These are phyloP conservation scores for Sebastes matsubarae DNA, from an alignment of 2,797 vertebrate genomes.

Conservation along the genomic window DNA sequence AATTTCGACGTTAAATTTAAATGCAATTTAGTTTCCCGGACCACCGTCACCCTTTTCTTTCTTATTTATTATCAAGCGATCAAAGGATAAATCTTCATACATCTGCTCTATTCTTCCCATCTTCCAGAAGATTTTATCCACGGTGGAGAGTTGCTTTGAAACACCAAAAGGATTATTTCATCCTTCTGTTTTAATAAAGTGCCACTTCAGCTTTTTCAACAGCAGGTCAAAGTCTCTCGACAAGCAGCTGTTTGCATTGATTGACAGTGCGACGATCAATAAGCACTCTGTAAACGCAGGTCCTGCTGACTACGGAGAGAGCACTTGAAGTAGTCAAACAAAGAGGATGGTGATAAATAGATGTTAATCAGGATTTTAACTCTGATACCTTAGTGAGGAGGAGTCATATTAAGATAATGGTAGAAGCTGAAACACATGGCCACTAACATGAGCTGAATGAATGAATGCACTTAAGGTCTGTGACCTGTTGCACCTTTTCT, in stretches of 20 bases:
- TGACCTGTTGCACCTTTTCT: not conserved
- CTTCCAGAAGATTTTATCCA: not conserved
- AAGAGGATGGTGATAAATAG: not conserved
- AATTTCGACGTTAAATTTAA: not conserved
- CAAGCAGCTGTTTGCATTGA: conserved; percentile 38
- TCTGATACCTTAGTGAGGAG: not conserved
- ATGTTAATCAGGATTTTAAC: not conserved
- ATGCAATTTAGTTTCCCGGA: not conserved
- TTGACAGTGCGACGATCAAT: conserved; percentile 43
- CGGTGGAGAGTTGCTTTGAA: not conserved
- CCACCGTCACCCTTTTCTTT: not conserved
- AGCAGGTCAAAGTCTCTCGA: conserved; percentile 8
- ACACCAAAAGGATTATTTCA: conserved; percentile 1
- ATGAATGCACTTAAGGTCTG: not conserved
- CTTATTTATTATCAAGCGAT: not conserved
- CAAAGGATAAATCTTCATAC: not conserved
- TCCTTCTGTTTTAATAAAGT: conserved; percentile 37
- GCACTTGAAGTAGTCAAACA: not conserved
- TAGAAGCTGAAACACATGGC: not conserved
- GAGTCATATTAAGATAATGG: not conserved
- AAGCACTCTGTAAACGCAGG: not conserved
- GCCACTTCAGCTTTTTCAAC: conserved; percentile 9
- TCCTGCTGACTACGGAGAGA: not conserved
- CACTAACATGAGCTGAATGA: not conserved
- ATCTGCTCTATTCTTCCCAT: not conserved